These are phyloP conservation scores for Synanthedon myopaeformis DNA, from an alignment of 2,888 invertebrate genomes.

Conservation along the genomic window DNA sequence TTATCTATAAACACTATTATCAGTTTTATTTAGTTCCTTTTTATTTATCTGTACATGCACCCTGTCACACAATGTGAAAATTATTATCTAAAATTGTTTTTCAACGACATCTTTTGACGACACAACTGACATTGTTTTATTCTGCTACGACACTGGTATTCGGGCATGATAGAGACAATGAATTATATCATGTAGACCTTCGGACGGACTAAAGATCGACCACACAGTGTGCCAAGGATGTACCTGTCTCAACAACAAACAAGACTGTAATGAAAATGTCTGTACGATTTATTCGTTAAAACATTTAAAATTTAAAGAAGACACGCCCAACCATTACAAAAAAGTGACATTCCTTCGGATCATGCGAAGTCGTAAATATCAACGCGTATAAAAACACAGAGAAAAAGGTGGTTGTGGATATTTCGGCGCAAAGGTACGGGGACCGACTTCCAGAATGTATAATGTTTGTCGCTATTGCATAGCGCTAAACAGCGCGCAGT, in stretches of 20 bases:
- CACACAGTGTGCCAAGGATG: conserved; percentile 67
- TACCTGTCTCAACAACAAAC: conserved; percentile 44
- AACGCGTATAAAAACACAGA: conserved; percentile 50
- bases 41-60: conserved; percentile 55
- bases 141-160: conserved; percentile 10
- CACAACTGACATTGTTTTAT: conserved; percentile 13
- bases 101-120: conserved; percentile 4
- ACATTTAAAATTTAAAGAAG: conserved; percentile 42
- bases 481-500: background rate
- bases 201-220: conserved; percentile 34
- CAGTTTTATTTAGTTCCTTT: conserved; percentile 20
- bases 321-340: conserved; percentile 21
- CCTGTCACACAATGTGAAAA: conserved; percentile 65
- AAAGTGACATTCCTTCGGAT: conserved; percentile 51
- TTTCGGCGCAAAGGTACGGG: conserved; percentile 36
- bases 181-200: conserved; percentile 21
- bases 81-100: conserved; percentile 5
- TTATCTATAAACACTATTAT: conserved; percentile 1
- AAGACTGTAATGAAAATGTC: conserved; percentile 17
- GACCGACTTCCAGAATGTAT: background rate
- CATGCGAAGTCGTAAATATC: conserved; percentile 57
- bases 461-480: background rate
- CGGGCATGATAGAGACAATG: conserved; percentile 11
- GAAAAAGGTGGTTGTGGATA: conserved; percentile 39
- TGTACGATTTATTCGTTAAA: conserved; percentile 34